Evolutionary conservation across 2,888 invertebrate species (phyloP).

Genomic region (Stenichneumon culpator): DNA sequence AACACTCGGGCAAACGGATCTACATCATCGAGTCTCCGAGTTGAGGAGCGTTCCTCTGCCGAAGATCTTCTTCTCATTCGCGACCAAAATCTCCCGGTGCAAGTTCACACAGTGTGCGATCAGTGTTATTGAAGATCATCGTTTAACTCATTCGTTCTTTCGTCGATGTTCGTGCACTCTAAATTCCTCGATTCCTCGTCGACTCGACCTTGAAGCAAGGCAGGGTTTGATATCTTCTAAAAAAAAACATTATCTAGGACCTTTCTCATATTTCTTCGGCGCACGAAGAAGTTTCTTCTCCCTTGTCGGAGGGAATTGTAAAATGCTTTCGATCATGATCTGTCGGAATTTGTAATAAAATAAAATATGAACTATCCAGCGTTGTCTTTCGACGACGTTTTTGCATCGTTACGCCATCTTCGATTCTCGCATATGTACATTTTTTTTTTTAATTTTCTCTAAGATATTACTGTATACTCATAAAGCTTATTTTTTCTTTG

Average conservation of each 20-base stretch:
- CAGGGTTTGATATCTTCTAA: constrained; percentile 16
- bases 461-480: background rate
- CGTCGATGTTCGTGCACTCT: constrained; percentile 31
- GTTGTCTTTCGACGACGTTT: constrained; percentile 11
- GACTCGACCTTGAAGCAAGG: background rate
- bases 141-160: constrained; percentile 5
- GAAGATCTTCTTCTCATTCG: constrained; percentile 29
- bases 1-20: constrained; percentile 78
- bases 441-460: background rate
- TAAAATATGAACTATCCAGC: constrained; percentile 20
- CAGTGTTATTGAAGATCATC: constrained; percentile 12
- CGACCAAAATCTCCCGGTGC: background rate
- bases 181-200: background rate
- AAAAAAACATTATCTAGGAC: background rate
- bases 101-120: background rate
- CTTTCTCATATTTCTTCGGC: background rate
- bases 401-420: background rate
- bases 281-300: background rate
- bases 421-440: background rate
- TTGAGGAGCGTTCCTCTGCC: constrained; percentile 13
- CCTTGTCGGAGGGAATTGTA: constrained; percentile 16
- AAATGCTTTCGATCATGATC: constrained; percentile 10
- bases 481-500: background rate
- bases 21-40: constrained; percentile 75
- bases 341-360: constrained; percentile 37